Base-by-base conservation (phyloP, 2,888 invertebrate species). In the Lasioglossum oenotherae region DNA sequence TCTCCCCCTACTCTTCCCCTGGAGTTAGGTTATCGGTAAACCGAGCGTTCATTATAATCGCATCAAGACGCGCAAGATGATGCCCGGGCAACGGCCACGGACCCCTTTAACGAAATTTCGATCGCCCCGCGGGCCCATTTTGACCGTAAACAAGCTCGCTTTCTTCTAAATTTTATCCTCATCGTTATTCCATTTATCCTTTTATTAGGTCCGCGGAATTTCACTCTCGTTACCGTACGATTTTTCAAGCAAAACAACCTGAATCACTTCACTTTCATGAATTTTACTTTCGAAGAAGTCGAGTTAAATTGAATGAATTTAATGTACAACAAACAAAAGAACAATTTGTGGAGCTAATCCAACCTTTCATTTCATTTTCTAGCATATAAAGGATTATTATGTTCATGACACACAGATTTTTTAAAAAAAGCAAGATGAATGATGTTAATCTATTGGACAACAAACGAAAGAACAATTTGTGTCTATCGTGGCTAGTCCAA, bases 11-110 rank as follows among this genome's bases (percentile, higher is more conserved):
- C 31, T 78, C 80, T n/a, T 57, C n/a, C n/a, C 80, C 88, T 75
- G 84, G 86, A 81, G 88, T 88, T 89, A 83, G 90, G 87, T 88
- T 91, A 93, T 93, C 92, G 92, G 94, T 93, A 94, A 94, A 91
- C 93, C 91, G 92, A 93, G 92, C 92, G 92, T 93, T 94, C 93
- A 94, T 94, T 94, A 94, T 94, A 94, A 94, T 94, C 94, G 93
- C 94, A 94, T 94, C 94, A 94, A 92, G 92, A 88, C 88, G 84
- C 86, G 87, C 84, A 90, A 87, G 84, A 85, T 82, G 88, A 81
- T 87, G 84, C 67, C 67, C 84, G 71, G 90, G 83, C 91, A 91
- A 86, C 88, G 89, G 92, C 92, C 93, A 94, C 92, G 93, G 92
- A 93, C 94, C 94, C 94, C 93, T 94, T 41, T 92, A 92, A 89